Percentiles rank a stretch among this genome's conserved stretches.
These are phyloP conservation scores for Resseliella maxima DNA, from an alignment of 2,888 invertebrate species.

Conservation along the genomic window DNA sequence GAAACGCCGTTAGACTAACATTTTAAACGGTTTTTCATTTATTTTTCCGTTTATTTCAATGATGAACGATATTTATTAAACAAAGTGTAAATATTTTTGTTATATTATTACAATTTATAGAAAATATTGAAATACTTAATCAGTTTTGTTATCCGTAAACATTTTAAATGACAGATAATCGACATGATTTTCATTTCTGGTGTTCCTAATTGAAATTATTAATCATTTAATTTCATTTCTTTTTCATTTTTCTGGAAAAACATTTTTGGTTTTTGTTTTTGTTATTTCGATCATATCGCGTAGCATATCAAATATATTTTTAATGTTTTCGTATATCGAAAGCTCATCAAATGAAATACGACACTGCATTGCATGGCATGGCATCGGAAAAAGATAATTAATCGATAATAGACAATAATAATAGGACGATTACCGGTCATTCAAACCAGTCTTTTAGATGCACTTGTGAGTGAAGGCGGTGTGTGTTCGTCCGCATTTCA, in stretches of 20 bases:
- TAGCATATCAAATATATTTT: no score
- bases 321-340: background rate
- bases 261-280: no score
- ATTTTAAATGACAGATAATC: no score
- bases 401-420: slow-evolving; percentile 2
- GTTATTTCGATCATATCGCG: no score
- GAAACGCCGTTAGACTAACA: background rate
- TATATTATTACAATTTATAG: no score
- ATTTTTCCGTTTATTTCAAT: background rate
- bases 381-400: background rate
- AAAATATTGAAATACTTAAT: no score
- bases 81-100: background rate
- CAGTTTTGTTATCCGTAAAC: no score
- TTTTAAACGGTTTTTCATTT: background rate
- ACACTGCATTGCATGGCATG: background rate
- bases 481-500: background rate
- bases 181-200: no score
- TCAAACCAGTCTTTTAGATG: background rate
- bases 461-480: background rate
- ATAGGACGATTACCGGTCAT: background rate
- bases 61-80: background rate
- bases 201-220: no score
- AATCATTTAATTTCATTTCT: no score
- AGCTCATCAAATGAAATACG: background rate
- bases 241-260: no score